phyloP scores from a whole-genome alignment of 2,797 vertebrate genomes.

The Cuniculus paca region DNA sequence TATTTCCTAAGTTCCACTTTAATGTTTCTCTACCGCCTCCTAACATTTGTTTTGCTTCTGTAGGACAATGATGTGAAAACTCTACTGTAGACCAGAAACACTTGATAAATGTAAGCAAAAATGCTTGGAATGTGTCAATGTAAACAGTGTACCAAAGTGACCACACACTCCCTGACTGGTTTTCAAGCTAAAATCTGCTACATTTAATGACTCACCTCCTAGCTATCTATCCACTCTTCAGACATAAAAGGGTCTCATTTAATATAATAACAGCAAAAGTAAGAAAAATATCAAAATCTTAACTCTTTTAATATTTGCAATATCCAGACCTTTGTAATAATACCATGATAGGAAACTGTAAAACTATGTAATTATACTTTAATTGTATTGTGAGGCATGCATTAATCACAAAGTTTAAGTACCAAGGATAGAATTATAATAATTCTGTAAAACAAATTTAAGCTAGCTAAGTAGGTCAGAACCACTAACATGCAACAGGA shows the following conservation, averaged over 20 bases:
- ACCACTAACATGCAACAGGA: conserved; percentile 94
- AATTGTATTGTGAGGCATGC: conserved; percentile 97
- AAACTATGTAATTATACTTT: conserved; percentile 97
- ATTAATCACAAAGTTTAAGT: conserved; percentile 98
- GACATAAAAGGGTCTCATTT: conserved; percentile 88
- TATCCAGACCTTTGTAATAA: conserved; percentile 94
- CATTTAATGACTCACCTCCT: conserved; percentile 85
- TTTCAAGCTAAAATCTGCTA: conserved; percentile 82
- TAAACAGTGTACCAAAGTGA: conserved; percentile 63
- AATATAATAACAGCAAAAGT: conserved; percentile 90
- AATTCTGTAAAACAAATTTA: conserved; percentile 96
- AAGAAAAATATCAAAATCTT: conserved; percentile 91
- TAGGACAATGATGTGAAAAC: conserved; percentile 58
- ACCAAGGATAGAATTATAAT: conserved; percentile 96
- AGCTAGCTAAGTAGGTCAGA: conserved; percentile 97
- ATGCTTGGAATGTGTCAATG: conserved; percentile 57
- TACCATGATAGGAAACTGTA: conserved; percentile 93
- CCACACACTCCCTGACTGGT: conserved; percentile 64
- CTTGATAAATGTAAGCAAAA: conserved; percentile 72
- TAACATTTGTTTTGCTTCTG: conserved; percentile 51
- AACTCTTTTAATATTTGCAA: conserved; percentile 97
- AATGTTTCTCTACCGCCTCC: background rate
- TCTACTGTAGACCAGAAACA: conserved; percentile 60
- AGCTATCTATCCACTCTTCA: conserved; percentile 87
- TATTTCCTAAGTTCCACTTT: background rate